phyloP scores from a whole-genome alignment of 2,888 invertebrate genomes.

The Sepiola atlantica region DNA sequence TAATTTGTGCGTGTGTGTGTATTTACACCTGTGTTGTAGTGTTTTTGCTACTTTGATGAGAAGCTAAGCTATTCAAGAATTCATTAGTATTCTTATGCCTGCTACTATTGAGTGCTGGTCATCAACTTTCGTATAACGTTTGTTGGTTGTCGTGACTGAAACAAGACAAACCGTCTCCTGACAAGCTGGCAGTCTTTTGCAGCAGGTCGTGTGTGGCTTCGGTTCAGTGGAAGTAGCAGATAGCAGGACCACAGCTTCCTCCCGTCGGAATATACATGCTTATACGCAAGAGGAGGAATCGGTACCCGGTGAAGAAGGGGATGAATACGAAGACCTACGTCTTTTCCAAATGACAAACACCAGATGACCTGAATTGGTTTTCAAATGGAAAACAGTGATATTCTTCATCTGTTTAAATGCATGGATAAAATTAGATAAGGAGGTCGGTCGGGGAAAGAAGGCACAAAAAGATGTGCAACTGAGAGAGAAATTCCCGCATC shows the following conservation, averaged over 20 bases:
- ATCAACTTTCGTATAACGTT: neutral
- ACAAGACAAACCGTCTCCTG: neutral
- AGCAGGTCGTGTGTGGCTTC: neutral
- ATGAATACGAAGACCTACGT: neutral
- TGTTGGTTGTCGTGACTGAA: neutral
- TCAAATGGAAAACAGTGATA: neutral
- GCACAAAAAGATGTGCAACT: slow-evolving; percentile 39
- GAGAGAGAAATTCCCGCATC: slow-evolving; percentile 22
- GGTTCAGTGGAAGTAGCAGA: neutral
- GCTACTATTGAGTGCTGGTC: slow-evolving; percentile 32
- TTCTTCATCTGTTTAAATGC: neutral
- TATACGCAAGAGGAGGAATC: neutral
- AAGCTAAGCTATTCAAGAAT: slow-evolving; percentile 16
- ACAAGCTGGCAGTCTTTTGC: neutral
- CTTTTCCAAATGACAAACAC: neutral
- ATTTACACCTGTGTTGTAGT: neutral
- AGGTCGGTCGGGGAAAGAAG: slow-evolving; percentile 6
- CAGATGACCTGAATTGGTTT: neutral
- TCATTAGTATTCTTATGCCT: neutral
- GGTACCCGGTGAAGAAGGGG: neutral
- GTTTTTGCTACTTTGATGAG: neutral
- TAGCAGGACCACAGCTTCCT: neutral
- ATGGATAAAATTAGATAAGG: slow-evolving; percentile 42
- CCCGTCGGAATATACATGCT: neutral
- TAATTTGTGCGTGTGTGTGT: neutral